Evolutionary conservation across 92 coral and sea anemone species (phyloP).

Genomic region (Palythoa heliodiscus): DNA sequence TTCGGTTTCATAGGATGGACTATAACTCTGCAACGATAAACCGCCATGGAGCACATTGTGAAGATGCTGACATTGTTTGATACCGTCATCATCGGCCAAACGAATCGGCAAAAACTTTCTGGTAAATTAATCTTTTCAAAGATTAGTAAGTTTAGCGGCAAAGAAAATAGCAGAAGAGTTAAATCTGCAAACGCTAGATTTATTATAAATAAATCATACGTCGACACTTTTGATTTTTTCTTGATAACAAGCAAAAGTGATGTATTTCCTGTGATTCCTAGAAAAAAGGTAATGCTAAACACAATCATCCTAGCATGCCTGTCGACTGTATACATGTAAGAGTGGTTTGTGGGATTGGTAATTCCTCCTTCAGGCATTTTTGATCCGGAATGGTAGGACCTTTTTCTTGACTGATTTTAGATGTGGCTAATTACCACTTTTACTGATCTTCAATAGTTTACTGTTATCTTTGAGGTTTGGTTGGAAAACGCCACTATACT

Average conservation of each 20-base stretch:
- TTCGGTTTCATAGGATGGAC: slow-evolving; percentile 60
- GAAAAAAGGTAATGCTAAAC: slow-evolving; percentile 47
- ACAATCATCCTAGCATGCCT: slow-evolving; percentile 50
- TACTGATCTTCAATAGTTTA: background rate
- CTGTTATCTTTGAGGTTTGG: background rate
- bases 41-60: slow-evolving; percentile 63
- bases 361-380: slow-evolving; percentile 38
- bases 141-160: slow-evolving; percentile 57
- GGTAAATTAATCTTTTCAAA: slow-evolving; percentile 56
- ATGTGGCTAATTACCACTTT: background rate
- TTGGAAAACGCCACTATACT: background rate
- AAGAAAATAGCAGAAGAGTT: slow-evolving; percentile 51
- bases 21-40: slow-evolving; percentile 68
- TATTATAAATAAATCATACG: slow-evolving; percentile 63
- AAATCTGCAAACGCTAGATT: slow-evolving; percentile 66
- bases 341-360: slow-evolving; percentile 69
- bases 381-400: background rate
- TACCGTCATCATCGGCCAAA: slow-evolving; percentile 73
- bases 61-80: slow-evolving; percentile 69
- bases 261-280: slow-evolving; percentile 63
- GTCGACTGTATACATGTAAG: slow-evolving; percentile 45
- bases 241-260: slow-evolving; percentile 54
- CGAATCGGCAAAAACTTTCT: slow-evolving; percentile 52
- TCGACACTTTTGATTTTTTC: slow-evolving; percentile 51
- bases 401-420: background rate